Conservation (phyloP, 1,140 invertebrate species). For the Magallana angulata region DNA sequence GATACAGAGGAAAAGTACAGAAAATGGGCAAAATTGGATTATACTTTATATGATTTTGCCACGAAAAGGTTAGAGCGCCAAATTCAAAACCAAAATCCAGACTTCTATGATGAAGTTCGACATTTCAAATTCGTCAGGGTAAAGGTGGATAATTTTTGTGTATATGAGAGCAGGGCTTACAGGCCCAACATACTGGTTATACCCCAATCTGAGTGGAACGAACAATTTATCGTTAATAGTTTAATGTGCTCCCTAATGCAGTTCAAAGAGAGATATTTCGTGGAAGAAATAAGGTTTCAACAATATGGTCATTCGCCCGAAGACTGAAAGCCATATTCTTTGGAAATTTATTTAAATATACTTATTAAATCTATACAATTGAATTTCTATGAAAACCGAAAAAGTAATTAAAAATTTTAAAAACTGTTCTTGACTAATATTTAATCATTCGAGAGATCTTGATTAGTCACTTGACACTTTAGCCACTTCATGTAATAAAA, state of each 20-base stretch:
- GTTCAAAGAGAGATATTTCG: not conserved
- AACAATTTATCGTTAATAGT: not conserved
- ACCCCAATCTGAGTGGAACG: not conserved
- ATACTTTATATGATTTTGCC: slow-evolving; percentile 63
- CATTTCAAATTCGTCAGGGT: slow-evolving; percentile 54
- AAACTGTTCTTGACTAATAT: too few relatives aligned
- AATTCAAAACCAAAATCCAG: slow-evolving; percentile 42
- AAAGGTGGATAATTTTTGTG: slow-evolving; percentile 57
- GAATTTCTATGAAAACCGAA: too few relatives aligned
- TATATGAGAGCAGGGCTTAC: not conserved
- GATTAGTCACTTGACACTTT: too few relatives aligned
- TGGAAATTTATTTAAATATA: too few relatives aligned
- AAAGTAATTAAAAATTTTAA: too few relatives aligned
- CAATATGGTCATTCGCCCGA: not conserved
- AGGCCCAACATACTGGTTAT: not conserved
- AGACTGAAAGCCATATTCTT: not conserved
- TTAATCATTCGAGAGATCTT: too few relatives aligned
- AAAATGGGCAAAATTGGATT: slow-evolving; percentile 52
- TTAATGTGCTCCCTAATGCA: not conserved
- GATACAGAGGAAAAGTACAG: not conserved
- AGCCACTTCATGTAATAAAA: too few relatives aligned
- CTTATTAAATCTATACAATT: too few relatives aligned
- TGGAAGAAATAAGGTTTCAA: not conserved
- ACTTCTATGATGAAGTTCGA: slow-evolving; percentile 57
- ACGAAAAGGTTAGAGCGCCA: slow-evolving; percentile 43